These are phyloP conservation scores for Epinephelus cyanopodus DNA, from an alignment of 2,113 vertebrate genomes.

Conservation along the genomic window DNA sequence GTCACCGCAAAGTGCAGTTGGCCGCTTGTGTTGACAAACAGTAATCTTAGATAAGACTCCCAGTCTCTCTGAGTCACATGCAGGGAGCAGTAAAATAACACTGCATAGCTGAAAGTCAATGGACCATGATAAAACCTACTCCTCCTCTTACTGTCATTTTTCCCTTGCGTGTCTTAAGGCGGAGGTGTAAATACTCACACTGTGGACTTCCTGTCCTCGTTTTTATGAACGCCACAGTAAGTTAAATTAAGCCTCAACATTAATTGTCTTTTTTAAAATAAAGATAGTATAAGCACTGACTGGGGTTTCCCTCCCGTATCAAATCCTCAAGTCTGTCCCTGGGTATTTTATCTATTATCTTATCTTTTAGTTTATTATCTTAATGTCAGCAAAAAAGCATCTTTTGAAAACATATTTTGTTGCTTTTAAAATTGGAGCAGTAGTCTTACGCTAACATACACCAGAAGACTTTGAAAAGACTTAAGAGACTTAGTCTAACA, in stretches of 20 bases:
- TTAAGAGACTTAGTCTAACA: too few species aligned
- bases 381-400: neutral
- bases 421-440: neutral
- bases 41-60: conserved; percentile 19
- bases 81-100: conserved; percentile 22
- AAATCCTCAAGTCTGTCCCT: neutral
- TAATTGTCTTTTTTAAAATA: too few species aligned
- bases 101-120: conserved; percentile 38
- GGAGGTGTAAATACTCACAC: conserved; percentile 11
- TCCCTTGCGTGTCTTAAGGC: neutral
- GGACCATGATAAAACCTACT: conserved; percentile 8
- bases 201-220: neutral
- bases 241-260: neutral
- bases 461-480: too few species aligned
- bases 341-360: neutral
- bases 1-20: neutral
- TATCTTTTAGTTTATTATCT: neutral
- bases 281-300: too few species aligned
- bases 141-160: conserved; percentile 12
- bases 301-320: neutral
- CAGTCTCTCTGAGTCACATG: conserved; percentile 38
- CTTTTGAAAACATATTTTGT: neutral
- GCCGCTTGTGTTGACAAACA: conserved; percentile 16
- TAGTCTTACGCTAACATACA: neutral
- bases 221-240: neutral